A percentile compares a stretch with the other conserved stretches of the same genome.
phyloP scores from a whole-genome alignment of 2,797 vertebrate species.

The Pagetopsis macropterus region DNA sequence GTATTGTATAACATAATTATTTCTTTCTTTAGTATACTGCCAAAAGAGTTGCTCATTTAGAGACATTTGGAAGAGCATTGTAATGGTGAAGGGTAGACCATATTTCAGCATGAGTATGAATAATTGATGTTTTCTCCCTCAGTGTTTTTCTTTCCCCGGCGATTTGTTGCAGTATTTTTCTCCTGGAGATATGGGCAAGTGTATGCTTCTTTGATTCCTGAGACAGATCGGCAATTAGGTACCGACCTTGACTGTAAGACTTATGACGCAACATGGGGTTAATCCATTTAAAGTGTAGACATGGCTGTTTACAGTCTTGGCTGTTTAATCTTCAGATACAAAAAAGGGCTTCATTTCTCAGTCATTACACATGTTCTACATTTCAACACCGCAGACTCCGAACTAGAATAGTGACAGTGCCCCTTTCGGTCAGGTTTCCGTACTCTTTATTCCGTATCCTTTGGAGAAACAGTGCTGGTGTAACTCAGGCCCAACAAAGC shows the following conservation, averaged over 20 bases:
- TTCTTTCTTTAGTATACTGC: slow-evolving; percentile 2
- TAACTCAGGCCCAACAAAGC: slow-evolving; percentile 14
- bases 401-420: slow-evolving; percentile 29
- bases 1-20: not conserved
- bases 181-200: slow-evolving; percentile 18
- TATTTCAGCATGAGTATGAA: slow-evolving; percentile 60
- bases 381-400: slow-evolving; percentile 25
- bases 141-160: slow-evolving; percentile 43
- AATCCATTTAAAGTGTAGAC: slow-evolving; percentile 26
- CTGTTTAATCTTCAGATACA: slow-evolving; percentile 34
- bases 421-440: slow-evolving; percentile 34
- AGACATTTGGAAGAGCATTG: slow-evolving; percentile 14
- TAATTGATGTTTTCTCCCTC: slow-evolving; percentile 61
- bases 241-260: slow-evolving; percentile 15
- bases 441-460: slow-evolving; percentile 16
- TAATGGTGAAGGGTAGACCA: slow-evolving; percentile 25
- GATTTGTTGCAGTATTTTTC: slow-evolving; percentile 47
- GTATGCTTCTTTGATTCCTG: slow-evolving; percentile 39
- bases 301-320: slow-evolving; percentile 9
- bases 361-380: slow-evolving; percentile 32
- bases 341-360: slow-evolving; percentile 12
- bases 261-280: slow-evolving; percentile 44
- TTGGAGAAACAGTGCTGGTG: slow-evolving; percentile 16
- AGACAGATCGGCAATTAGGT: slow-evolving; percentile 7
- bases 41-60: slow-evolving; percentile 16